Evolutionary conservation across 1,140 invertebrate species (phyloP).

Genomic region (Psix sp.): DNA sequence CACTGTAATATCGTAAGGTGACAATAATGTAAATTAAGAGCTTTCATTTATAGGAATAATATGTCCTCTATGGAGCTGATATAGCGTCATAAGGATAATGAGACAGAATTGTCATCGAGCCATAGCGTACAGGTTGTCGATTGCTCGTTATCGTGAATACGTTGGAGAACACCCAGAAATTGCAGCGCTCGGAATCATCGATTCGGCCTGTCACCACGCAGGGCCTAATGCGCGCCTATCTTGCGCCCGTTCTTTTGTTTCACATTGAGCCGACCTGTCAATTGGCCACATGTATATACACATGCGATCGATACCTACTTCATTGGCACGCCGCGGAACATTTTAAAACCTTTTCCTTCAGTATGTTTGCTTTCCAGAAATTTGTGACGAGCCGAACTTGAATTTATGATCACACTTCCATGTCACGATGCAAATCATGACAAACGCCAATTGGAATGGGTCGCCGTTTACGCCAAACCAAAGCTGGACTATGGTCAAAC

Average conservation of each 20-base stretch:
- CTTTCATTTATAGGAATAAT: too few relatives aligned
- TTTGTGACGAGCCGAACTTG: conserved; percentile 14
- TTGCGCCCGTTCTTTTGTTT: conserved; percentile 41
- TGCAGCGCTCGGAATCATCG: conserved; percentile 34
- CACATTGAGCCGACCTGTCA: conserved; percentile 28
- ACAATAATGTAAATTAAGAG: too few relatives aligned
- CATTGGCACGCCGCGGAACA: conserved; percentile 13
- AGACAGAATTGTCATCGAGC: conserved; percentile 27
- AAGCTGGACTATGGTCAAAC: conserved; percentile 23
- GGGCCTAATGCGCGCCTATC: conserved; percentile 6
- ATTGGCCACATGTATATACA: conserved; percentile 33
- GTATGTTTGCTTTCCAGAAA: conserved; percentile 18
- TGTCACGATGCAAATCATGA: conserved; percentile 31
- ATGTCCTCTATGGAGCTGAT: background rate
- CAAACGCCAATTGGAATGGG: conserved; percentile 13
- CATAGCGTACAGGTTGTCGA: conserved; percentile 16
- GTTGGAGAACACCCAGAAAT: conserved; percentile 34
- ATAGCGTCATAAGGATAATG: conserved; percentile 8
- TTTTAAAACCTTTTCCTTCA: conserved; percentile 30
- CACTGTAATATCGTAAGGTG: too few relatives aligned
- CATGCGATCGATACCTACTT: conserved; percentile 38
- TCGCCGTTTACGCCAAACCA: conserved; percentile 3
- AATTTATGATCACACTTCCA: conserved; percentile 21
- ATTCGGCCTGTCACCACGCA: conserved; percentile 20
- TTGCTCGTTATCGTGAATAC: conserved; percentile 26